A percentile compares a stretch with the other conserved stretches of the same genome.
These are phyloP conservation scores for Drosophila limbata DNA, from an alignment of 2,888 invertebrate genomes.

Conservation along the genomic window DNA sequence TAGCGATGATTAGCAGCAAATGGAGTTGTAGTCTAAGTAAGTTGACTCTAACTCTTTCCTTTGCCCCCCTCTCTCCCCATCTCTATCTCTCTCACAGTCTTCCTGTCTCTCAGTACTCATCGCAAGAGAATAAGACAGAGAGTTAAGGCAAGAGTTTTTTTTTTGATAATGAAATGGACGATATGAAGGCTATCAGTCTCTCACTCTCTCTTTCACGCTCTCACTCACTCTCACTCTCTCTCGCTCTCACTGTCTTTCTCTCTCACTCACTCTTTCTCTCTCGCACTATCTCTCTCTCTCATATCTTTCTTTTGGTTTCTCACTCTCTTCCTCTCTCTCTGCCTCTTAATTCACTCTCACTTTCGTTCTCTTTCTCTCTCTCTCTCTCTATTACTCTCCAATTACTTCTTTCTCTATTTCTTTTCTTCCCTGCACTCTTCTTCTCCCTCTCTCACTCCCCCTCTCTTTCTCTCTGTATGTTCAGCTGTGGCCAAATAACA, in stretches of 20 bases:
- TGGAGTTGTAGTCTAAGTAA: not conserved
- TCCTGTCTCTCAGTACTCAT: not conserved
- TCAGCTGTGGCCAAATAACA: slow-evolving; percentile 8
- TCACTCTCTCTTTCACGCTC: not conserved
- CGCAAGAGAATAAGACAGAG: too few species aligned
- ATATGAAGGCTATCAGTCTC: not conserved
- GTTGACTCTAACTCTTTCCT: not conserved
- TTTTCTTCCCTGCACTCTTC: too few species aligned
- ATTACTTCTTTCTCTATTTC: not conserved
- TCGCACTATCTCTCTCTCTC: not conserved
- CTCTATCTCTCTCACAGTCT: not conserved
- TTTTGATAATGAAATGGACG: too few species aligned
- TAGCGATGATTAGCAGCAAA: not conserved
- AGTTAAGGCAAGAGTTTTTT: too few species aligned
- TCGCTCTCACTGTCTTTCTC: not conserved
- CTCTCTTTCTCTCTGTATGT: not conserved
- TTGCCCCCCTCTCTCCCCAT: not conserved
- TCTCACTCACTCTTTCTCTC: not conserved
- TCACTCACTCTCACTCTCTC: not conserved
- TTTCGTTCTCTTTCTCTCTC: too few species aligned
- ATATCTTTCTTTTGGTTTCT: too few species aligned
- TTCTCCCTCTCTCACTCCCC: not conserved
- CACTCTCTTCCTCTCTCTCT: not conserved
- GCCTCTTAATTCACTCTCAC: too few species aligned
- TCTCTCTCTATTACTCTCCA: not conserved